These are phyloP conservation scores for Acronicta aceris DNA, from an alignment of 2,888 invertebrate species.

Conservation along the genomic window DNA sequence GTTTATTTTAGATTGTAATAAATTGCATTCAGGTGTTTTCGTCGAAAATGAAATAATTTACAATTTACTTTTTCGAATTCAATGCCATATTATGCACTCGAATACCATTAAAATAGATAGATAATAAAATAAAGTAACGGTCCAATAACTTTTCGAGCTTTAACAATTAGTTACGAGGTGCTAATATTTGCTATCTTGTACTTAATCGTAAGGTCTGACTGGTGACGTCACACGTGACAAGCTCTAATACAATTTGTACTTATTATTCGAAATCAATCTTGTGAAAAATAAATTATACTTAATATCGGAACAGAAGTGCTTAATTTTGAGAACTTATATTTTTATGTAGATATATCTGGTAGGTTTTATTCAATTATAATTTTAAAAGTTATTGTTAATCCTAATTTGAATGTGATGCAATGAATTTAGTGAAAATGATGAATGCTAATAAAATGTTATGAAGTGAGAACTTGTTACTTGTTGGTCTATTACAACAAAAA, in stretches of 20 bases:
- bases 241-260: slow-evolving; percentile 47
- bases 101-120: slow-evolving; percentile 51
- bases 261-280: slow-evolving; percentile 60
- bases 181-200: slow-evolving; percentile 67
- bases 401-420: slow-evolving; percentile 71
- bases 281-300: slow-evolving; percentile 54
- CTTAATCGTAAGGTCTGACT: slow-evolving; percentile 63
- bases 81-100: slow-evolving; percentile 58
- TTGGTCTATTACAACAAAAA: slow-evolving; percentile 64
- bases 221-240: slow-evolving; percentile 37
- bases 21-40: slow-evolving; percentile 47
- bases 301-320: slow-evolving; percentile 54
- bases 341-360: slow-evolving; percentile 49
- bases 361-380: slow-evolving; percentile 64
- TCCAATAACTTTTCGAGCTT: slow-evolving; percentile 63
- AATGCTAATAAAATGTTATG: slow-evolving; percentile 68
- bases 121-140: slow-evolving; percentile 48
- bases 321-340: slow-evolving; percentile 59
- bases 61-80: slow-evolving; percentile 33
- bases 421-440: slow-evolving; percentile 64
- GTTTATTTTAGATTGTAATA: slow-evolving; percentile 49
- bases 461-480: slow-evolving; percentile 71
- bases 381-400: slow-evolving; percentile 55
- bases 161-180: slow-evolving; percentile 66
- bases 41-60: slow-evolving; percentile 47